Percentiles rank a stretch among this genome's conserved stretches.
Conservation (phyloP, 1,140 invertebrate species). For the Ladona fulva region DNA sequence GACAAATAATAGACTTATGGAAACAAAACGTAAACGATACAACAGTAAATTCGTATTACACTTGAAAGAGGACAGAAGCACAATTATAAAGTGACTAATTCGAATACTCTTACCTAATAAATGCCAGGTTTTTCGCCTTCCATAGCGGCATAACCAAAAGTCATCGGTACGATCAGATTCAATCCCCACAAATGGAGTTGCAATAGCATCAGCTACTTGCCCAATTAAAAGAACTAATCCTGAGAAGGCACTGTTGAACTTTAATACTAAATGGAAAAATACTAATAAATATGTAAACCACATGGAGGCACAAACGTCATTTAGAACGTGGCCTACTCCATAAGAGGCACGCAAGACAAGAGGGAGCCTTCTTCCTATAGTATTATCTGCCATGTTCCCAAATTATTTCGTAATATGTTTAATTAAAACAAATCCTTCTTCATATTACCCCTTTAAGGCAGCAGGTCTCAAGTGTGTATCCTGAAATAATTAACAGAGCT, state of each 20-base stretch:
- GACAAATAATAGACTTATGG: no score
- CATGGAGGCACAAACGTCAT: conserved; percentile 91
- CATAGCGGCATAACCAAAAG: conserved; percentile 60
- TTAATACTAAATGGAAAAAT: conserved; percentile 77
- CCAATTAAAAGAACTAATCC: conserved; percentile 75
- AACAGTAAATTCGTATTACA: no score
- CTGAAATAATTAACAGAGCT: no score
- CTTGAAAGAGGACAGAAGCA: no score
- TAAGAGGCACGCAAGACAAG: conserved; percentile 34
- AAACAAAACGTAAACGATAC: no score
- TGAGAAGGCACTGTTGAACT: conserved; percentile 62
- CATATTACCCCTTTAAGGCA: no score
- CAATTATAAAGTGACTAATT: no score
- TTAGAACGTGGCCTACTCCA: conserved; percentile 78
- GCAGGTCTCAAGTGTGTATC: no score
- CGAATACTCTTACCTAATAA: conserved; percentile 63
- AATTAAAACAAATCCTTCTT: no score
- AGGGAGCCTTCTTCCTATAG: not conserved
- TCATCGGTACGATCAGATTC: conserved; percentile 67
- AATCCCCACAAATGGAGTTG: conserved; percentile 82
- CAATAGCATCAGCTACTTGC: conserved; percentile 80
- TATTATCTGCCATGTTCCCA: not conserved
- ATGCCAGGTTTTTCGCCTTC: conserved; percentile 86
- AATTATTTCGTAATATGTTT: not conserved
- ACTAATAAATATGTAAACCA: conserved; percentile 97